Evolutionary conservation across 2,797 vertebrate genomes (phyloP), one percentile per base, ranked within the genome.

Genomic region (Channallabes apus): DNA sequence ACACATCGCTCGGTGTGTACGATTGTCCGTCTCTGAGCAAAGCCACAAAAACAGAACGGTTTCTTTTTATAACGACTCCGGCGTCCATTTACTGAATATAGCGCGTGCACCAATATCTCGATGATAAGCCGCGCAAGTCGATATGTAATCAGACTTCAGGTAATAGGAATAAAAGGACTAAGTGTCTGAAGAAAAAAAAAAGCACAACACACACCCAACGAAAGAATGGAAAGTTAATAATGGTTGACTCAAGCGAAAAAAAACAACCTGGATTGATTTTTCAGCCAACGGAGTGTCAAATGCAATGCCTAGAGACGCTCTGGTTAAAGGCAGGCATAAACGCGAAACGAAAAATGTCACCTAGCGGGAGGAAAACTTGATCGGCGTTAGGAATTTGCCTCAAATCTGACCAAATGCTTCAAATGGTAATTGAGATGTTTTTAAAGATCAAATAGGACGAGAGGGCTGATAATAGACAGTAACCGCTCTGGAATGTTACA

Each of bases 81-180:
- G 65, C 6, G 32, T 38, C 75, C 32, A n/a, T 77, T 82, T 27
- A 56, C 35, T 5, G n/a, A 79, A 51, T 58, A n/a, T 59, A 77
- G 65, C 68, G 73, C 73, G 27, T 46, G 51, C 51, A 20, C 61
- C 9, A 56, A 41, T 80, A 83, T 87, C 64, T 56, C 59, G 65
- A 72, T 58, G 85, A 86, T 86, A 80, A 86, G 76, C 68, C 38
- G 12, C 15, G 58, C 24, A 38, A 71, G 85, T 86, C 86, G 77
- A 86, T 86, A 86, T 86, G 86, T 80, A 84, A 86, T 86, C 86
- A 84, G 76, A 62, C 68, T 75, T 62, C 59, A 76, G 77, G 76
- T 84, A 65, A 84, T 80, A 61, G 76, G 61, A 84, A 80, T 80
- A 80, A 84, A 86, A 83, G 59, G 59, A n/a, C 59, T 46, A 83